Evolutionary conservation across 2,888 invertebrate genomes (phyloP), one percentile per base, ranked within the genome.

Genomic region (Hyalella azteca): DNA sequence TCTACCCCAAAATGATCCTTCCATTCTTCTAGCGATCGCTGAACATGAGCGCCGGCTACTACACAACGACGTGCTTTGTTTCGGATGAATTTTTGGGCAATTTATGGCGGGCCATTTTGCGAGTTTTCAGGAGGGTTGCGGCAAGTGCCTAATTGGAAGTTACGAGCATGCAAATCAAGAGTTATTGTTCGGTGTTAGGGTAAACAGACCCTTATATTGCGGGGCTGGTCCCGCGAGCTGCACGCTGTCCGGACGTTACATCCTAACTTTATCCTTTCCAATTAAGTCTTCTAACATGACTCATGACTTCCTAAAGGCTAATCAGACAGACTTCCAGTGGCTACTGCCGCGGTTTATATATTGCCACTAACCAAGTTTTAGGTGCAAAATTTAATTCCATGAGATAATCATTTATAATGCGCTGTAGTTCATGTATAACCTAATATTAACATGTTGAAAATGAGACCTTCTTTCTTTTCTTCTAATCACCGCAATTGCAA

Each of bases 91-190:
- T 66, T 66, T 66, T 66, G 26, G 39, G 29, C 66, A 36, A 66
- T 66, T 66, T 66, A 66, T 66, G 66, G 66, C 29, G 32, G 19
- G 39, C 32, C 36, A 66, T 66, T 66, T 66, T 66, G 66, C 66
- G 36, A 36, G 66, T 32, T 36, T 66, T 66, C 19, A 36, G 32
- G 36, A 36, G 66, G 66, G 54, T 29, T 36, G 66, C 32, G 66
- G 32, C 66, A 36, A 66, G 66, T 66, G 66, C 66, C 66, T 66
- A 66, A 66, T 66, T 66, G 66, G 66, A 36, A 66, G 66, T 66
- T 66, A 66, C 36, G 66, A 66, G 66, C 66, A 66, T 66, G 66
- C 36, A 66, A 66, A 66, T 66, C 66, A 66, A 36, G 66, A 66
- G 66, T 66, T 66, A 66, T 66, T 36, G 66, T 32, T 19, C 36